These are phyloP conservation scores for Ormyrus labotus DNA, from an alignment of 2,888 invertebrate species.

Conservation along the genomic window DNA sequence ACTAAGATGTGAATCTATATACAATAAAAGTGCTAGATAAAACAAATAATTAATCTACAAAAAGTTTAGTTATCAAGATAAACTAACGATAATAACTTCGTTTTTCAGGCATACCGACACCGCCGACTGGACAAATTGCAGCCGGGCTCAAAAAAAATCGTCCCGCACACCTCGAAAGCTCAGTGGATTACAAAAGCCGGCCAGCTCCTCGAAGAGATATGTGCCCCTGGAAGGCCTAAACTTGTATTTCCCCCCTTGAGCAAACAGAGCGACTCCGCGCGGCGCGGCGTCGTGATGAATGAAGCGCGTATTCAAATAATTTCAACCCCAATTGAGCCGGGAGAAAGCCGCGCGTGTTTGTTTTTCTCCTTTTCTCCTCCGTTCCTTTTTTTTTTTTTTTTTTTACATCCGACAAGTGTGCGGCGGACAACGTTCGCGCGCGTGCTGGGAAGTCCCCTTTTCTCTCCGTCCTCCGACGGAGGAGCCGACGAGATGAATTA, in stretches of 20 bases:
- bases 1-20: too few relatives aligned
- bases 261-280: not conserved
- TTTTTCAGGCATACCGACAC: too few relatives aligned
- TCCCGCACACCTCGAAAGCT: too few relatives aligned
- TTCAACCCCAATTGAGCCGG: constrained; percentile 72
- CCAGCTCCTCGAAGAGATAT: constrained; percentile 10
- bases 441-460: not conserved
- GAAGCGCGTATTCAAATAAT: constrained; percentile 71
- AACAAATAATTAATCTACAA: too few relatives aligned
- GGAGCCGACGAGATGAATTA: constrained; percentile 58
- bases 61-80: too few relatives aligned
- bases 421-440: constrained; percentile 58
- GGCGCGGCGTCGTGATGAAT: constrained; percentile 66
- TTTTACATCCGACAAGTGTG: constrained; percentile 66
- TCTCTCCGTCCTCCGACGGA: not conserved
- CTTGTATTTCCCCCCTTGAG: constrained; percentile 57
- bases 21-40: too few relatives aligned
- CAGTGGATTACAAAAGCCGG: not conserved
- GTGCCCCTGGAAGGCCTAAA: constrained; percentile 57
- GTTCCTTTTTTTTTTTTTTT: constrained; percentile 44
- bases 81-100: too few relatives aligned
- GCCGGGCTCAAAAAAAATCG: not conserved
- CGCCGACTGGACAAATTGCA: constrained; percentile 6
- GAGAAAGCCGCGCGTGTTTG: constrained; percentile 58
- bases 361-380: not conserved